Evolutionary conservation across 2,113 vertebrate genomes (phyloP), one percentile per base, ranked within the genome.

Genomic region (Misgurnus anguillicaudatus): DNA sequence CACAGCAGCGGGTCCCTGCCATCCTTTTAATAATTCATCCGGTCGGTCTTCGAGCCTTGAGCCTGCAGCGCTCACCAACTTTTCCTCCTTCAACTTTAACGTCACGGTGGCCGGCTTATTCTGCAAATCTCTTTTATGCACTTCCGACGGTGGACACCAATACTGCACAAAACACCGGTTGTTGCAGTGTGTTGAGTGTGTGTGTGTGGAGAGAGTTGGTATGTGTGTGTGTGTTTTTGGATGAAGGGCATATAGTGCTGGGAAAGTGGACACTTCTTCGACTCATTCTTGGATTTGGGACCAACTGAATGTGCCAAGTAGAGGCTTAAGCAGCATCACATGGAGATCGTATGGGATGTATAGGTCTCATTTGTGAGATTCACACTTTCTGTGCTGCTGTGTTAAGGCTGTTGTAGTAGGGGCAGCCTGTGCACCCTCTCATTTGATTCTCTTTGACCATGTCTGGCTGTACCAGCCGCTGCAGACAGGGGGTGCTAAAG

Each of bases 401-500:
- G 39, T 38, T 63, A 68, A 74, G 42, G 63, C 55, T 64, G 62
- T 16, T 72, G 10, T 36, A 31, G 24, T 31, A 61, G 66, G 53
- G 36, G 45, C 14, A 9, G 53, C n/a, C 9, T 57, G 57, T 17
- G 9, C 38, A 41, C 53, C 63, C 68, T 2, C 47, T 13, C 31
- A 58, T 62, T 62, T 47, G 68, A 55, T 72, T 66, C 70, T 31
- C 71, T 41, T 82, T 85, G 77, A 84, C 61, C 79, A 98, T 98
- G 97, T 94, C 94, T 47, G 91, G 94, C 85, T 98, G 96, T 79
- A 93, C 94, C 53, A 91, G 88, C 81, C 92, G 95, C 80, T 98
- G 95, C 91, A 94, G 93, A 77, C 94, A 94, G 24, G 96, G 95
- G 45, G 87, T 98, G 36, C 89, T 95, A 82, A 97, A 96, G 90